phyloP scores from a whole-genome alignment of 2,113 vertebrate genomes.

The Chloroceryle aenea region DNA sequence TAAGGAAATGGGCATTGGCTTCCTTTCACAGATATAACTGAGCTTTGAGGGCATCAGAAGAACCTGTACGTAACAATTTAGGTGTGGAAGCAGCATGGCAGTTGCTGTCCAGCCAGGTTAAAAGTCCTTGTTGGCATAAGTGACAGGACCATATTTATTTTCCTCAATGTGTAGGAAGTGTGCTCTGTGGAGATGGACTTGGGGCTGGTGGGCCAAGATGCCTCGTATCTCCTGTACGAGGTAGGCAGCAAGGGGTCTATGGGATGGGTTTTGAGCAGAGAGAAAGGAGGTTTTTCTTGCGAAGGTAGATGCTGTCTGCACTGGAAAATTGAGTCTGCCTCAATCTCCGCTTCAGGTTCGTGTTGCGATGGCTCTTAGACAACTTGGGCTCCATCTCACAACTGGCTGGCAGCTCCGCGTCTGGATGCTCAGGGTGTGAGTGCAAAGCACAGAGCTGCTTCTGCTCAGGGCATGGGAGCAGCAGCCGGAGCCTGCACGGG shows the following conservation, averaged over 20 bases:
- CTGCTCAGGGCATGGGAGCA: not conserved
- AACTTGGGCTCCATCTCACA: not conserved
- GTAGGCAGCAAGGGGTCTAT: not conserved
- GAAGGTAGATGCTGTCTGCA: not conserved
- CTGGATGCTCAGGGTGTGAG: not conserved
- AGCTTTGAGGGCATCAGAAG: not conserved
- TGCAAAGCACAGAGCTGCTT: not conserved
- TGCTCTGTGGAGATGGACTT: not conserved
- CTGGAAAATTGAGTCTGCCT: not conserved
- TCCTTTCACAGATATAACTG: not conserved
- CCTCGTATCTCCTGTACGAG: not conserved
- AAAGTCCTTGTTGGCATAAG: not conserved
- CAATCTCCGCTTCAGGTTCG: not conserved
- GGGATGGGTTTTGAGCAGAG: not conserved
- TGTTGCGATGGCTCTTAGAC: not conserved
- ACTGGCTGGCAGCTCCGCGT: accelerated
- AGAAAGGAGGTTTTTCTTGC: not conserved
- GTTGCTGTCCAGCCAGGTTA: not conserved
- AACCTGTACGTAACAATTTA: not conserved
- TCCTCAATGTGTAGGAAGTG: not conserved
- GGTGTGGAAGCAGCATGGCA: not conserved
- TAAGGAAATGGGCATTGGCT: not conserved
- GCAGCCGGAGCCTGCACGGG: accelerated
- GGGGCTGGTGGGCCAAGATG: not conserved
- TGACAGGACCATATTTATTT: not conserved